Evolutionary conservation across 2,888 invertebrate genomes (phyloP).

Genomic region (Deilephila elpenor): DNA sequence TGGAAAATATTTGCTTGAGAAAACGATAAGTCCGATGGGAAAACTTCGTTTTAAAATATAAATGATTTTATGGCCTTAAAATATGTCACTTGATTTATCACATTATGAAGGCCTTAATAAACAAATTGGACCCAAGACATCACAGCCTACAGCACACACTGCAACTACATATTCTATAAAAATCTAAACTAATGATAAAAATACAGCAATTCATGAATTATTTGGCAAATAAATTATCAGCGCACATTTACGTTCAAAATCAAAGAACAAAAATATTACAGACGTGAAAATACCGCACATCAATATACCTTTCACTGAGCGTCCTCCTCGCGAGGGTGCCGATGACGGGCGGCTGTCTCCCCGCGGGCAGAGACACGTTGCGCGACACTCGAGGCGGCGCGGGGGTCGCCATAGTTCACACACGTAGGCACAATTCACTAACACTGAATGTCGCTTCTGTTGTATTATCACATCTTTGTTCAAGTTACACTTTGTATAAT

Average conservation of each 20-base stretch:
- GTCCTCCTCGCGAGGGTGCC: constrained; percentile 72
- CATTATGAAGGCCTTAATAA: too few species aligned
- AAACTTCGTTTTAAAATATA: too few species aligned
- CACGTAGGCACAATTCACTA: constrained; percentile 19
- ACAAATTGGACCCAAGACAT: too few species aligned
- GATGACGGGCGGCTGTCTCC: constrained; percentile 74
- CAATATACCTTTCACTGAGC: constrained; percentile 75
- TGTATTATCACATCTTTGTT: constrained; percentile 20
- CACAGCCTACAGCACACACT: too few species aligned
- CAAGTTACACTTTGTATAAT: background rate
- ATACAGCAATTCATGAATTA: too few species aligned
- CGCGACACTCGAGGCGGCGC: constrained; percentile 76
- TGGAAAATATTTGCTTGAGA: too few species aligned
- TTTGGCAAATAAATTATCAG: too few species aligned
- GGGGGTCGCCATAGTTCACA: constrained; percentile 61
- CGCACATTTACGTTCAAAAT: background rate
- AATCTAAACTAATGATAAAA: too few species aligned
- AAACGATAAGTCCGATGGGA: too few species aligned
- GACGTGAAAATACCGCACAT: background rate
- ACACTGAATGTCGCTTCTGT: constrained; percentile 31
- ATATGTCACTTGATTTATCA: too few species aligned
- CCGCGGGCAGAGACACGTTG: constrained; percentile 79
- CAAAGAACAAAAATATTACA: background rate
- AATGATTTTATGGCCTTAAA: too few species aligned
- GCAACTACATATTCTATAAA: too few species aligned